phyloP scores from a whole-genome alignment of 2,797 vertebrate genomes.

The Epinephelus coioides region DNA sequence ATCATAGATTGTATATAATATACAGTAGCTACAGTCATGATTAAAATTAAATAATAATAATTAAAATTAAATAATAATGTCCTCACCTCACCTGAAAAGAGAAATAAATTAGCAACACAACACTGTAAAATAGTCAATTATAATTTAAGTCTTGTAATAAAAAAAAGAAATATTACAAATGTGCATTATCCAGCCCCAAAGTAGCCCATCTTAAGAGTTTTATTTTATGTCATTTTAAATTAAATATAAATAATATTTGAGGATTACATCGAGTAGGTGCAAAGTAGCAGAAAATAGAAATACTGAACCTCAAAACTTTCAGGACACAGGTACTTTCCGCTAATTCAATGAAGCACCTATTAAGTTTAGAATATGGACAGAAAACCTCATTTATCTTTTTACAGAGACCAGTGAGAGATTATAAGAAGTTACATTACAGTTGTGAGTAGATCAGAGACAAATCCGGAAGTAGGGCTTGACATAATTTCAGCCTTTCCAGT shows the following conservation, averaged over 20 bases:
- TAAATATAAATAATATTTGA: neutral
- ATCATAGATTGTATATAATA: neutral
- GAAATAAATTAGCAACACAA: neutral
- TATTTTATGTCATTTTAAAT: neutral
- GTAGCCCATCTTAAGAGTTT: too few species aligned
- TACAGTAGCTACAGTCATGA: neutral
- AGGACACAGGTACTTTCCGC: too few species aligned
- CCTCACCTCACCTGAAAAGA: neutral
- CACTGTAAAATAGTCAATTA: neutral
- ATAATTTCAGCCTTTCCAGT: neutral
- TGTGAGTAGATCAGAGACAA: neutral
- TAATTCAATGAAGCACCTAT: too few species aligned
- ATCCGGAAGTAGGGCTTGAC: neutral
- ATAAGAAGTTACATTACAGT: neutral
- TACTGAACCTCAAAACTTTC: neutral
- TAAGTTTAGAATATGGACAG: neutral
- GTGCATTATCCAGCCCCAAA: neutral
- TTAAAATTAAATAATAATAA: neutral
- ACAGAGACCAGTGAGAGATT: neutral
- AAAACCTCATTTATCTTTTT: neutral
- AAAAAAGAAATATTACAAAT: neutral
- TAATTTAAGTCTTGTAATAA: too few species aligned
- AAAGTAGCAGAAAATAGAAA: slow-evolving; percentile 1
- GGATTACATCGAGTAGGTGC: neutral
- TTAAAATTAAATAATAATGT: neutral